Percentiles rank a stretch among this genome's conserved stretches.
These are phyloP conservation scores for Chrysotoxum bicinctum DNA, from an alignment of 2,888 invertebrate species.

Conservation along the genomic window DNA sequence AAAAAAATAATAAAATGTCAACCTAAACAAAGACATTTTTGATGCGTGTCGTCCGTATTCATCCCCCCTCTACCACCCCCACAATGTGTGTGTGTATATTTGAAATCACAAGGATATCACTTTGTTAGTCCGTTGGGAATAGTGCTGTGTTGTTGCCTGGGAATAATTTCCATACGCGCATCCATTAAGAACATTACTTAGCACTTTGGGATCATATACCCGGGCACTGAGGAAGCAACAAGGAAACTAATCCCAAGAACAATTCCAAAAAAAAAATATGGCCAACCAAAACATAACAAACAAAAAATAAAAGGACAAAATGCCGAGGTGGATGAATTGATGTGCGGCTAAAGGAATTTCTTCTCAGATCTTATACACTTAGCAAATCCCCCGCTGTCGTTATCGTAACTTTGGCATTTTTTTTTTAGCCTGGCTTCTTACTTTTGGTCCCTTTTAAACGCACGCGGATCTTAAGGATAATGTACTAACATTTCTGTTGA, in stretches of 20 bases:
- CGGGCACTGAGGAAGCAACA: conserved; percentile 46
- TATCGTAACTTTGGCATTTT: conserved; percentile 64
- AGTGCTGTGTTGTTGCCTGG: conserved; percentile 36
- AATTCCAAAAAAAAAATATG: conserved; percentile 39
- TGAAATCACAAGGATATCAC: conserved; percentile 31
- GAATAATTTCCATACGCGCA: conserved; percentile 71
- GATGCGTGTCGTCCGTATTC: neutral
- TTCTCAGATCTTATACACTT: conserved; percentile 39
- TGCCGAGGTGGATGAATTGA: conserved; percentile 57
- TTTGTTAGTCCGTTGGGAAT: conserved; percentile 65
- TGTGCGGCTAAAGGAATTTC: conserved; percentile 52
- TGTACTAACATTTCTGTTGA: conserved; percentile 48
- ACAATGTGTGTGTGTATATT: neutral
- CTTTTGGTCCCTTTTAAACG: conserved; percentile 27
- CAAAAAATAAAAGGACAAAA: conserved; percentile 31
- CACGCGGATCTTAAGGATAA: conserved; percentile 64
- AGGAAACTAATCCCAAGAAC: conserved; percentile 64
- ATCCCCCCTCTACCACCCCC: neutral
- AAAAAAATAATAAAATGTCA: conserved; percentile 27
- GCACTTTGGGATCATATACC: conserved; percentile 67
- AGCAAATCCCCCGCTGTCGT: conserved; percentile 66
- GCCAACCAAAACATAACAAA: conserved; percentile 3
- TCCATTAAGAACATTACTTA: conserved; percentile 73
- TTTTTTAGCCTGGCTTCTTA: neutral
- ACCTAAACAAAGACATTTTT: conserved; percentile 39